Evolutionary conservation across 2,113 vertebrate species (phyloP), one percentile per base, ranked within the genome.

Genomic region (Cryptotis parvus): DNA sequence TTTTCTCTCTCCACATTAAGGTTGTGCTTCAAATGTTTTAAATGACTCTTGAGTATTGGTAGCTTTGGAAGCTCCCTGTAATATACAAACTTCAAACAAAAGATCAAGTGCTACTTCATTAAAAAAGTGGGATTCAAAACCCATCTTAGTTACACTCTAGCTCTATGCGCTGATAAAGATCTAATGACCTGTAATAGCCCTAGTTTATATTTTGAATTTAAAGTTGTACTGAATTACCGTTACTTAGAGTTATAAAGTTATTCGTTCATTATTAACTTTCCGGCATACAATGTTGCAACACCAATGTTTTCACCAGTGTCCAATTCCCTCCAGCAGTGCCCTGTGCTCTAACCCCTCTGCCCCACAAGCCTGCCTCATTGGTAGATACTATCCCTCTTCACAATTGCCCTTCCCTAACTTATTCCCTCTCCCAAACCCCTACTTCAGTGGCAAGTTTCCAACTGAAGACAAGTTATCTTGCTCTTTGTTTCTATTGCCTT

Each of bases 41-140:
- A 16, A 26, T 52, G 18, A 5, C 10, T 52, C 12, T 5, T 73
- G 33, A 8, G 20, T 29, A 33, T 4, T 73, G 20, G n/a, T 18
- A 79, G 3, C 81, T 84, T 89, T 35, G 43, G 66, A 84, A 45
- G 4, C 4, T 83, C 11, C 73, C 52, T n/a, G n/a, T n/a, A n/a
- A n/a, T n/a, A n/a, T n/a, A n/a, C n/a, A 76, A 55, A 6, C 4
- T 58, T 27, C 43, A 2, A 72, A 74, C 16, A 4, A 85, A 83
- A 22, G 35, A 22, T 1, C 29, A 1, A 52, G 11, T 14, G 8
- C 12, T 10, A 3, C 22, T 91, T 94, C 29, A 10, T 2, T 45
- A 65, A 86, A 90, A 93, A 80, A 41, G 18, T 9, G 20, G 18
- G 33, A 22, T 65, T 76, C 16, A 83, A 87, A 91, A 90, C 41